Evolutionary conservation across 2,113 vertebrate species (phyloP), one percentile per base, ranked within the genome.

Genomic region (Triplophysa dalaica): DNA sequence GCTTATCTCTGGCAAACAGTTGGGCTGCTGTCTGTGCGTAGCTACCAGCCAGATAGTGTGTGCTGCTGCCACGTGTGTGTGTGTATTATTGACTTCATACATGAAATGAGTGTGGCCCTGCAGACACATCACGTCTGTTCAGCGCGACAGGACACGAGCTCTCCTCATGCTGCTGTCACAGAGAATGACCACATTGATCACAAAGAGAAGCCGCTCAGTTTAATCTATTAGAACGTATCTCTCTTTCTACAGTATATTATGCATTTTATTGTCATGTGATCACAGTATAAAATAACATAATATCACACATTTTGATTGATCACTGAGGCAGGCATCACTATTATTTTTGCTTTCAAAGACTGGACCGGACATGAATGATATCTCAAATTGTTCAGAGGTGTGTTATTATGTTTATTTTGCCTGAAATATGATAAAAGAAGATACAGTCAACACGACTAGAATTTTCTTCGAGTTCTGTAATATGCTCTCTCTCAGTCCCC

Each of bases 1-100:
- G 73, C 85, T 90, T 91, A 91, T 93, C 91, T 89, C 83, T 61
- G 41, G 78, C 84, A 90, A 90, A 86, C 90, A 92, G 90, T 90
- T 90, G 89, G 88, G 82, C 85, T 48, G 82, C 74, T 80, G 88
- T 88, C 90, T 90, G 88, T 84, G 85, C 85, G 82, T 84, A 21
- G 21, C 86, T 79, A 85, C 43, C 84, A 86, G 86, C 88, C 83
- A 65, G 85, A 88, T 83, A 82, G 19, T 66, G 45, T 75, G 22
- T 68, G 54, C 24, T 66, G 52, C 43, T 48, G 33, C 22, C 33
- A 6, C 33, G 7, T 38, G 33, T 38, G 56, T 72, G 80, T 58
- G 80, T 63, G 52, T 66, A 19, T 73, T 54, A 10, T 75, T 79
- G 63, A 86, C 87, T 90, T 88, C 87, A 89, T 83, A 87, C 76